Conservation (phyloP, 2,888 invertebrate species). For the Hydrotaea diabolus region DNA sequence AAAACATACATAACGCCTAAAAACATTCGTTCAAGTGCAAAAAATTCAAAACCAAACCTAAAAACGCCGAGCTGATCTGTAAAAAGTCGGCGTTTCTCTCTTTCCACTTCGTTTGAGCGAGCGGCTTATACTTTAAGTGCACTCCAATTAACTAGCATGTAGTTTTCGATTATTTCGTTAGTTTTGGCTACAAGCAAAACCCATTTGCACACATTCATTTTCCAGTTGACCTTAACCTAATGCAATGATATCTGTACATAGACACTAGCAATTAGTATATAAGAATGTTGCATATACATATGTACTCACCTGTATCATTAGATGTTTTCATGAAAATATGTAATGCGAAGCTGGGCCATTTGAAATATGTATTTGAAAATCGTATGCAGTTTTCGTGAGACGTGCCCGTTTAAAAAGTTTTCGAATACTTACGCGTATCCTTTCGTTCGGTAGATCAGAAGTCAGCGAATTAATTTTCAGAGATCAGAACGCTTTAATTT, state of each 20-base stretch:
- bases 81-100: background rate
- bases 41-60: too few relatives aligned
- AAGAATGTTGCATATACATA: background rate
- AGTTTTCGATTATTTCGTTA: background rate
- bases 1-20: background rate
- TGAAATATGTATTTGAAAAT: too few relatives aligned
- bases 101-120: background rate
- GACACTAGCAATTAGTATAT: too few relatives aligned
- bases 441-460: too few relatives aligned
- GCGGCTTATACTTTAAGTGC: background rate
- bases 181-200: constrained; percentile 65
- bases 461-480: too few relatives aligned
- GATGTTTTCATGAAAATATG: background rate
- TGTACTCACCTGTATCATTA: background rate
- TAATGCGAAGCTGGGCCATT: too few relatives aligned
- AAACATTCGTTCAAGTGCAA: background rate
- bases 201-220: constrained; percentile 71
- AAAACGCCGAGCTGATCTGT: background rate
- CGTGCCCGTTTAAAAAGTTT: too few relatives aligned
- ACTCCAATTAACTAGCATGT: background rate
- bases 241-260: constrained; percentile 69
- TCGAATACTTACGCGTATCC: too few relatives aligned
- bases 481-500: too few relatives aligned
- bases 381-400: too few relatives aligned
- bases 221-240: constrained; percentile 79